These are phyloP conservation scores for Rhizoglyphus robini DNA, from an alignment of 1,140 invertebrate genomes.

Conservation along the genomic window DNA sequence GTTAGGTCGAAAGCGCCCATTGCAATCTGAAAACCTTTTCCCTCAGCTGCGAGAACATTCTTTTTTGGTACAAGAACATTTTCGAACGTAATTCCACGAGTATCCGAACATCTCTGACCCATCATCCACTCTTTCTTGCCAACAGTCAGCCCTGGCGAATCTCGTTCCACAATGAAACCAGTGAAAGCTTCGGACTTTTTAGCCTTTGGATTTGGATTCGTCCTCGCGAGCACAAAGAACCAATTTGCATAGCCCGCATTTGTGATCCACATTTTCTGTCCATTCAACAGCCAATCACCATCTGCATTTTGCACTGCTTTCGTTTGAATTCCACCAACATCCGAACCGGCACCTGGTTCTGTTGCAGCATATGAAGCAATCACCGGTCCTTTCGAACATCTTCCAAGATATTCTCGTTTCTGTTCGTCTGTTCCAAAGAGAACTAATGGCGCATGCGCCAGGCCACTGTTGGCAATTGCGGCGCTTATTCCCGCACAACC, in stretches of 20 bases:
- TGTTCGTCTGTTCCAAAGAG: conserved; percentile 70
- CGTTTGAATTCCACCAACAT: conserved; percentile 78
- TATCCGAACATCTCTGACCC: conserved; percentile 92
- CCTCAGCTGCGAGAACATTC: conserved; percentile 68
- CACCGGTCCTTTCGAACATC: conserved; percentile 43
- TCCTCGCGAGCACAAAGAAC: conserved; percentile 85
- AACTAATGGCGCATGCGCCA: conserved; percentile 82
- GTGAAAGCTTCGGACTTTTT: conserved; percentile 83
- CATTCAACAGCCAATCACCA: conserved; percentile 78
- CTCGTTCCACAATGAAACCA: conserved; percentile 85
- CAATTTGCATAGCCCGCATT: conserved; percentile 92
- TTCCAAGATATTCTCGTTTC: conserved; percentile 80
- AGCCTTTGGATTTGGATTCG: conserved; percentile 80
- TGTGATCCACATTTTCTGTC: conserved; percentile 95
- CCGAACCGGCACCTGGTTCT: conserved; percentile 76
- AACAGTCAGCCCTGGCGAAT: conserved; percentile 64
- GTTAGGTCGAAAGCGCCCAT: conserved; percentile 93
- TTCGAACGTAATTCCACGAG: conserved; percentile 89
- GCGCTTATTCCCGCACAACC: conserved; percentile 88
- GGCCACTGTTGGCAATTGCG: conserved; percentile 69
- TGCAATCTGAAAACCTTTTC: conserved; percentile 77
- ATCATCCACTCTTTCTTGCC: conserved; percentile 92
- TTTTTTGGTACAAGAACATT: conserved; percentile 88
- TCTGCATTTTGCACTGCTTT: conserved; percentile 85
- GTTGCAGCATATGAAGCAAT: conserved; percentile 84